Evolutionary conservation across 1,140 invertebrate genomes (phyloP).

Genomic region (Leptonema lineaticorne): DNA sequence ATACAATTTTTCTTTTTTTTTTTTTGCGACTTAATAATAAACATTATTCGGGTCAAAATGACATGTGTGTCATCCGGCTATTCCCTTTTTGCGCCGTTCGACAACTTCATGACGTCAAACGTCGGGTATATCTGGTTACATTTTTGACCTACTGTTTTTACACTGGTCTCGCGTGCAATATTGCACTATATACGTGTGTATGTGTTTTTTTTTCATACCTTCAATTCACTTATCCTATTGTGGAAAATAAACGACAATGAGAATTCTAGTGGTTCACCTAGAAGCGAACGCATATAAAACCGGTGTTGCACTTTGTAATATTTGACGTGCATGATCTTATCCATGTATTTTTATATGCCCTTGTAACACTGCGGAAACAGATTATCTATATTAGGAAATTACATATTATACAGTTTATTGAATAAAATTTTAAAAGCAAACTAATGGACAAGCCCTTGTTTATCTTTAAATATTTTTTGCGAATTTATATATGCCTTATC

Average conservation of each 20-base stretch:
- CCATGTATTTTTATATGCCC: background rate
- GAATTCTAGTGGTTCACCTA: slow-evolving; percentile 5
- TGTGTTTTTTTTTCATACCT: background rate
- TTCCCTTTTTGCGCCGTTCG: slow-evolving; percentile 3
- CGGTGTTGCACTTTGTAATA: background rate
- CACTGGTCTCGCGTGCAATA: background rate
- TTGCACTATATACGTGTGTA: too few relatives aligned
- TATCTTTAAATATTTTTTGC: too few relatives aligned
- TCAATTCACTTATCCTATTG: background rate
- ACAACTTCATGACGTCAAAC: background rate
- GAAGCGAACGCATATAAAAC: background rate
- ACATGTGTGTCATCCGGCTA: background rate
- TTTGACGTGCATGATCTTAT: background rate
- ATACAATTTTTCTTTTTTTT: background rate
- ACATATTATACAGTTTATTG: too few relatives aligned
- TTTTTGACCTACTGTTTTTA: background rate
- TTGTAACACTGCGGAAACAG: background rate
- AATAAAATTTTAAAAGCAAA: too few relatives aligned
- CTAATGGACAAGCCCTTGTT: too few relatives aligned
- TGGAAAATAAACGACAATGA: background rate
- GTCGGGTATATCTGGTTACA: slow-evolving; percentile 3
- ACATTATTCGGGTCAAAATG: slow-evolving; percentile 5
- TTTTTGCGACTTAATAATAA: too few relatives aligned
- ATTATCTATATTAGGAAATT: too few relatives aligned
- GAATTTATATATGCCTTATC: too few relatives aligned